These are phyloP conservation scores for Strix occidentalis DNA, from an alignment of 2,797 vertebrate species.

Conservation along the genomic window DNA sequence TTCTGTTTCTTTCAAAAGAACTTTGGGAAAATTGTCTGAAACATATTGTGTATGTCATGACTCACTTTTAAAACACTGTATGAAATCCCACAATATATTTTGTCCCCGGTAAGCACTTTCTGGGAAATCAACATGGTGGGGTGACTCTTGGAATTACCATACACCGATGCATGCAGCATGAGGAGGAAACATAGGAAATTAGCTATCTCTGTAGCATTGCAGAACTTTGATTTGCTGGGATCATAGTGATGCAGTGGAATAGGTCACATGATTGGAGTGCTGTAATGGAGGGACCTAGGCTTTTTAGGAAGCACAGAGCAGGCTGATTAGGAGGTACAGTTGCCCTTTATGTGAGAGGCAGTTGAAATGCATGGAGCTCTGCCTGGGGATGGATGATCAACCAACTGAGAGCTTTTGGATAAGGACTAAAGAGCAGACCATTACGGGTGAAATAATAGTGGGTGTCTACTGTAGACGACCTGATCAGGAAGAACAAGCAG, in stretches of 20 bases:
- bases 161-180: rapidly evolving
- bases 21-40: not conserved
- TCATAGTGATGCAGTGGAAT: not conserved
- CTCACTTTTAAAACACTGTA: not conserved
- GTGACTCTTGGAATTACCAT: not conserved
- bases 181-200: not conserved
- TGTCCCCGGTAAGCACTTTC: not conserved
- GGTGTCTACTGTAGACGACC: not conserved
- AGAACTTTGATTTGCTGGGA: not conserved
- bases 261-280: not conserved
- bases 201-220: rapidly evolving
- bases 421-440: not conserved
- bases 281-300: rapidly evolving
- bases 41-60: not conserved
- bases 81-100: not conserved
- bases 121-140: not conserved
- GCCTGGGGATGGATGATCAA: not conserved
- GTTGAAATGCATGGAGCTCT: not conserved
- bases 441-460: not conserved
- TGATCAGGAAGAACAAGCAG: not conserved
- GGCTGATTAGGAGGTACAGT: not conserved
- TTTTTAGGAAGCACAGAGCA: not conserved
- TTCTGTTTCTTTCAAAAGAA: not conserved
- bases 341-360: not conserved
- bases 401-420: not conserved